Base-by-base conservation (phyloP, 2,113 vertebrate species). In the Blennius ocellaris region DNA sequence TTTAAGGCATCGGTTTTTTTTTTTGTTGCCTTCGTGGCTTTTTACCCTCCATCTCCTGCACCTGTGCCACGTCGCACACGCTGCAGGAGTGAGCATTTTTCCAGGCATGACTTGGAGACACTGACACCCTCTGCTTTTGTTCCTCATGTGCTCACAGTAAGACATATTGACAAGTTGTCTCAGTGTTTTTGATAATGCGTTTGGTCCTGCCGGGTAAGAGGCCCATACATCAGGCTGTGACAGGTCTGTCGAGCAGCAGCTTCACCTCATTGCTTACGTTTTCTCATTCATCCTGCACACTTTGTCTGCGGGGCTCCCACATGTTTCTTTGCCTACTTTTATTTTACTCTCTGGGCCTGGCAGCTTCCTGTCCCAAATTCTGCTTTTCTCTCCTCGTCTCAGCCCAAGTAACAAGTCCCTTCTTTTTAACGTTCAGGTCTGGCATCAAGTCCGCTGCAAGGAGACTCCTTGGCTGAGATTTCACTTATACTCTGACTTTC, bases 141-240 rank as follows among this genome's bases (percentile, higher is more conserved):
- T 84, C 68, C 69, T 85, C 69, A 6, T 77, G 66, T 72, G 72
- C 62, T 73, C 84, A 64, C 82, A 67, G 82, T 52, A 40, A 78
- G 83, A 90, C 78, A 74, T 67, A 80, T 73, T 83, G 81, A 81
- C 84, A 81, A 47, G 63, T 78, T 80, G 71, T 83, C 70, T 75
- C 73, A 52, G 58, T 73, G 69, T 86, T 87, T 89, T 76, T 84
- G 80, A 83, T 89, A 76, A 85, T 84, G 82, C 75, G 12, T 82
- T 84, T 52, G 80, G 69, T 86, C 74, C 76, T 57, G 41, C 48
- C 43, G 64, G 70, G 84, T 80, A 75, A 83, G 60, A 79, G 70
- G 56, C 68, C 69, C 77, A 83, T 91, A 40, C 71, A 84, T 89
- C 84, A 90, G 56, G 12, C 56, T 8, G 56, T 70, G 80, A 80